Evolutionary conservation across 2,888 invertebrate genomes (phyloP), one percentile per base, ranked within the genome.

Genomic region (Epistrophe grossulariae): DNA sequence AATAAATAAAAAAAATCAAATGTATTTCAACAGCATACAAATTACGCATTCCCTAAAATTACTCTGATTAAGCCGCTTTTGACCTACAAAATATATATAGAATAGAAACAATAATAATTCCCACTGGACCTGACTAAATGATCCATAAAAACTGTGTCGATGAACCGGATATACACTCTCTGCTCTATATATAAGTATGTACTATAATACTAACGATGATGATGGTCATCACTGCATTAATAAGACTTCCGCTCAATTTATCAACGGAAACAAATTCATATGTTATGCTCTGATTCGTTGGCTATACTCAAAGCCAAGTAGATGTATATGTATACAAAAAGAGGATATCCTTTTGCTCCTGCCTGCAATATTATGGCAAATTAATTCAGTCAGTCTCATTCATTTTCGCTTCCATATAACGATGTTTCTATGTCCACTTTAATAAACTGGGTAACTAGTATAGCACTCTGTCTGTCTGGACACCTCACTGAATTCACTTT

Each of bases 241-340:
- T 84, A 66, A 76, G 72, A 81, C 84, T 78, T 85, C 84, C 84
- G 84, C n/a, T 68, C 62, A 78, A 81, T 85, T 73, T 62, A 73
- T 73, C 73, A 78, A 31, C 76, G 84, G 80, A 80, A 80, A 66
- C 71, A 59, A 28, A 68, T 68, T 68, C 72, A 79, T 68, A 76
- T 50, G 73, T 72, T 78, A 43, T 38, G 82, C 66, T 17, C 78
- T 40, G 59, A 72, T 70, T 74, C 48, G 50, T 55, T 52, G 40
- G 17, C 60, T 70, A 24, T 24, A 24, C 50, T 45, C 74, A 79
- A 70, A 74, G 55, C 35, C 50, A 71, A 50, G 19, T 17, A 40
- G 13, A 38, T 66, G n/a, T n/a, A n/a, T 24, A 24, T 24, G 45
- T 19, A 40, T 4, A 40, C 4, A 40, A 35, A 31, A 72, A 11